Evolutionary conservation across 2,888 invertebrate genomes (phyloP), one percentile per base, ranked within the genome.

Genomic region (Eutolmus rufibarbis): DNA sequence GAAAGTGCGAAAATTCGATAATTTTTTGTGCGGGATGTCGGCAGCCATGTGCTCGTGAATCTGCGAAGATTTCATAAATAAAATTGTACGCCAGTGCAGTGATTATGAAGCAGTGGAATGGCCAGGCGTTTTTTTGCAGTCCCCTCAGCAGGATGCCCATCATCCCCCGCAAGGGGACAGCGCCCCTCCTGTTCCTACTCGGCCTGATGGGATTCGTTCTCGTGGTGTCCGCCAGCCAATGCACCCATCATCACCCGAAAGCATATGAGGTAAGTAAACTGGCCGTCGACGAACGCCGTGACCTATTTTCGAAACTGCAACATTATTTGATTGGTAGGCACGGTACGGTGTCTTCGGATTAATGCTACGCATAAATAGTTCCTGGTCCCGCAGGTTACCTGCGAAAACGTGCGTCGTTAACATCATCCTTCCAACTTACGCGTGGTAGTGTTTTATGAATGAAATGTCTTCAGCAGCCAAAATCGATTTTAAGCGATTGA

Each of bases 161-260:
- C 31, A 28, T 46, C 16, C 31, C 46, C 46, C 51, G 51, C 16
- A 79, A 31, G 0, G 51, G 19, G 12, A 14, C 79, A 28, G 31
- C 85, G 7, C 86, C 46, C 2, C 34, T 76, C 1, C 9, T 86
- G 66, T 23, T 66, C 5, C 19, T 76, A n/a, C n/a, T 86, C 8
- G 46, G 85, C 43, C 43, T 74, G 9, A 74, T 43, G 37, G 74
- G 51, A 76, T 31, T 76, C 8, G 78, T 84, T 57, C 46, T 87
- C 78, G 87, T 87, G 86, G 88, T 87, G 88, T 87, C 87, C 23
- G 90, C 90, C 34, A 91, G 91, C 90, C 94, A 94, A 89, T 96
- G 96, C 92, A 94, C 93, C 82, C 96, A 96, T 90, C 93, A 94
- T 89, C 95, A 95, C 92, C 95, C 95, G 2, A 95, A 94, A 90